Evolutionary conservation across 2,797 vertebrate species (phyloP).

Genomic region (Ptychadena robeensis): DNA sequence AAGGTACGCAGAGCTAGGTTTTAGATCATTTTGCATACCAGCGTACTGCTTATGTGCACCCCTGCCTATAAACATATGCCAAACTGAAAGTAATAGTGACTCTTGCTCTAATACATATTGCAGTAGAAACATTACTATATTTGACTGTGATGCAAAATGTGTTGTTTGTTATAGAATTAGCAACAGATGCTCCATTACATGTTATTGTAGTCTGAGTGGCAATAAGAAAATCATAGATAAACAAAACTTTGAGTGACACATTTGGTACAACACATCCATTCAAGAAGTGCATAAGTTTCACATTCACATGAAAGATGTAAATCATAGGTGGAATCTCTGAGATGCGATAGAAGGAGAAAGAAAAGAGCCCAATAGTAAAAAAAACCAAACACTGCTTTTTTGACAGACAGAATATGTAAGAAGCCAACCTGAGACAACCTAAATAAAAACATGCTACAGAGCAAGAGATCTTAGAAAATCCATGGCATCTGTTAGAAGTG

Average conservation of each 20-base stretch:
- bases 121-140: not conserved
- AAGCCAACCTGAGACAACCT: conserved; percentile 15
- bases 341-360: not conserved
- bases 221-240: not conserved
- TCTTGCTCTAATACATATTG: not conserved
- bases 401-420: conserved; percentile 2
- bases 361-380: not conserved
- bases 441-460: conserved; percentile 33
- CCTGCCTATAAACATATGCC: no score
- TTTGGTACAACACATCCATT: conserved; percentile 23
- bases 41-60: no score
- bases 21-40: no score
- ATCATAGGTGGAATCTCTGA: not conserved
- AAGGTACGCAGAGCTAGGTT: no score
- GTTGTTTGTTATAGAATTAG: not conserved
- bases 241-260: conserved; percentile 23
- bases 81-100: not conserved
- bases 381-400: not conserved
- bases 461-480: conserved; percentile 45
- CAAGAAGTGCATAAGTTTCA: conserved; percentile 2
- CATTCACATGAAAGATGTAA: conserved; percentile 5
- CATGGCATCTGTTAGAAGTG: conserved; percentile 51
- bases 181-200: conserved; percentile 2
- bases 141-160: not conserved
- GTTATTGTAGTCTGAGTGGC: conserved; percentile 12